Evolutionary conservation across 2,113 vertebrate genomes (phyloP).

Genomic region (Phalacrocorax aristotelis): DNA sequence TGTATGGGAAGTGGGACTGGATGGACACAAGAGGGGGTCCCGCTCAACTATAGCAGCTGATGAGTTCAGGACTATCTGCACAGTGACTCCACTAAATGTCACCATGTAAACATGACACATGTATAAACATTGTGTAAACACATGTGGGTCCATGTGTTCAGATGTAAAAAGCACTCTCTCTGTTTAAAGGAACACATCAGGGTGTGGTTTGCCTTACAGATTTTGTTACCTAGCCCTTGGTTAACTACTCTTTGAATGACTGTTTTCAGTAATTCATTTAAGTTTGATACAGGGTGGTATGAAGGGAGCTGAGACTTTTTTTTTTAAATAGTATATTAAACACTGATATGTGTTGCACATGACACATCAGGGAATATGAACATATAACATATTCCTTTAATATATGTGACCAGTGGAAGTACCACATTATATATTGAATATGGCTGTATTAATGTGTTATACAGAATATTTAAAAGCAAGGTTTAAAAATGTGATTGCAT

Average conservation of each 20-base stretch:
- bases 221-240: not conserved
- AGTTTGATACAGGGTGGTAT: not conserved
- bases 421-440: not conserved
- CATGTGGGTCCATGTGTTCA: rapidly evolving
- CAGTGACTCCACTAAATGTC: not conserved
- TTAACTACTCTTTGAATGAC: not conserved
- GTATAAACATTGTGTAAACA: not conserved
- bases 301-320: not conserved
- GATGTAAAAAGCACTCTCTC: not conserved
- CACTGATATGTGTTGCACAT: not conserved
- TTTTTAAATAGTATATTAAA: not conserved
- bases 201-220: not conserved
- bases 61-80: not conserved
- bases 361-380: not conserved
- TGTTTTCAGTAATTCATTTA: not conserved
- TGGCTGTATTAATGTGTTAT: not conserved
- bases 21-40: not conserved
- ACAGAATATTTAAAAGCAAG: not conserved
- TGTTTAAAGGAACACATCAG: not conserved
- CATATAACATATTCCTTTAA: not conserved
- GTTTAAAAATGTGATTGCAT: not conserved
- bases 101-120: rapidly evolving
- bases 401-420: not conserved
- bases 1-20: not conserved
- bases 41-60: rapidly evolving